These are phyloP conservation scores for Plectropomus leopardus DNA, from an alignment of 2,113 vertebrate species.

Conservation along the genomic window DNA sequence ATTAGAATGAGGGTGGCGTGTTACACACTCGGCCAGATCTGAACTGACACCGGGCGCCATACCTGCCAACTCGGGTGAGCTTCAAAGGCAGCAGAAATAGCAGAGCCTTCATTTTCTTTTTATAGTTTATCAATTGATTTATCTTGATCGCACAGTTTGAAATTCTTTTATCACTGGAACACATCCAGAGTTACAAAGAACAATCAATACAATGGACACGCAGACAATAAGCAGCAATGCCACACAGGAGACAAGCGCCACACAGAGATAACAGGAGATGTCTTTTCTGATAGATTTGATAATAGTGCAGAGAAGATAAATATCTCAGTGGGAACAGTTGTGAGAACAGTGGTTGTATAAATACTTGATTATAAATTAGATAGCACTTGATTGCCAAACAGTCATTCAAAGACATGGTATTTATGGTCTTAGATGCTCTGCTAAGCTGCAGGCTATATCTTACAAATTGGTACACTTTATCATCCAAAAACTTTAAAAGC, in stretches of 20 bases:
- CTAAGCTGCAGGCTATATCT: neutral
- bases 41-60: slow-evolving; percentile 50
- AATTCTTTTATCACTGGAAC: slow-evolving; percentile 9
- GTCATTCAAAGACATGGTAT: neutral
- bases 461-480: neutral
- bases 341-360: neutral
- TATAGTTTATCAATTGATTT: neutral
- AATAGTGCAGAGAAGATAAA: neutral
- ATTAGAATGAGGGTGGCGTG: slow-evolving; percentile 63
- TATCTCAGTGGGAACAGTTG: neutral
- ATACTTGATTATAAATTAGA: neutral
- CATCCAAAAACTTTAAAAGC: neutral
- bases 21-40: slow-evolving; percentile 45
- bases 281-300: neutral
- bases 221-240: neutral
- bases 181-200: slow-evolving; percentile 2
- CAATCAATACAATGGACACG: slow-evolving; percentile 3
- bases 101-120: slow-evolving; percentile 5
- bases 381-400: neutral
- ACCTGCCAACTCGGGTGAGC: slow-evolving; percentile 62
- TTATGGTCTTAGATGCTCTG: neutral
- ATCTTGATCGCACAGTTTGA: slow-evolving; percentile 8
- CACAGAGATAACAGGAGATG: neutral
- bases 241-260: neutral
- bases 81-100: slow-evolving; percentile 12